These are phyloP conservation scores for Epinephelus lanceolatus DNA, from an alignment of 2,113 vertebrate genomes.

Conservation along the genomic window DNA sequence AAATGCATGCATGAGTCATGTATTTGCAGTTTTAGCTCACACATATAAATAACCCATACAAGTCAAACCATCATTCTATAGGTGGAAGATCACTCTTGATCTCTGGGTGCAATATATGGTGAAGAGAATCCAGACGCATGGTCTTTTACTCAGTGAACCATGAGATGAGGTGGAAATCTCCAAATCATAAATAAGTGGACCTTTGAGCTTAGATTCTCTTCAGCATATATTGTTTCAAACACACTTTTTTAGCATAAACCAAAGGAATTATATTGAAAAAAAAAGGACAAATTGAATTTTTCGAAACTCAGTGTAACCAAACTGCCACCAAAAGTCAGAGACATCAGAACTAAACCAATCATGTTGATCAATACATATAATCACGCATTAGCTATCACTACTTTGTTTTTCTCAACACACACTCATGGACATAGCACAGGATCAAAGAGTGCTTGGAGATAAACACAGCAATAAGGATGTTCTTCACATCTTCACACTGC, in stretches of 20 bases:
- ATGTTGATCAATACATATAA: background rate
- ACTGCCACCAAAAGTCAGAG: background rate
- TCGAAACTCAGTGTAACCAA: background rate
- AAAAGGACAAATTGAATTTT: background rate
- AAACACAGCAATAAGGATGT: conserved; percentile 29
- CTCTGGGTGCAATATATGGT: background rate
- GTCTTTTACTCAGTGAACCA: too few relatives aligned
- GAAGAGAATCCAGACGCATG: background rate
- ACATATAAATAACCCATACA: too few relatives aligned
- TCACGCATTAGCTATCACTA: background rate
- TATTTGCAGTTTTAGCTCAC: too few relatives aligned
- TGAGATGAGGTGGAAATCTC: background rate
- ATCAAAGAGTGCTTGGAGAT: conserved; percentile 26
- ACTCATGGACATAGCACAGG: conserved; percentile 13
- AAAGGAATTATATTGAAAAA: background rate
- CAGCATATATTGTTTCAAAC: too few relatives aligned
- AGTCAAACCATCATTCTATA: too few relatives aligned
- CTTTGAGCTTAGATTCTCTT: too few relatives aligned
- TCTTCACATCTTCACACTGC: conserved; percentile 49
- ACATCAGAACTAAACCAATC: background rate
- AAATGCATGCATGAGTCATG: background rate
- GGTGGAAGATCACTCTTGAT: too few relatives aligned
- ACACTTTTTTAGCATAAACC: too few relatives aligned
- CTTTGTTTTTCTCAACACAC: background rate
- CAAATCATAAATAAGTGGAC: background rate